Percentiles rank a stretch among this genome's conserved stretches.
phyloP scores from a whole-genome alignment of 2,888 invertebrate species.

The Punctoribates punctum region DNA sequence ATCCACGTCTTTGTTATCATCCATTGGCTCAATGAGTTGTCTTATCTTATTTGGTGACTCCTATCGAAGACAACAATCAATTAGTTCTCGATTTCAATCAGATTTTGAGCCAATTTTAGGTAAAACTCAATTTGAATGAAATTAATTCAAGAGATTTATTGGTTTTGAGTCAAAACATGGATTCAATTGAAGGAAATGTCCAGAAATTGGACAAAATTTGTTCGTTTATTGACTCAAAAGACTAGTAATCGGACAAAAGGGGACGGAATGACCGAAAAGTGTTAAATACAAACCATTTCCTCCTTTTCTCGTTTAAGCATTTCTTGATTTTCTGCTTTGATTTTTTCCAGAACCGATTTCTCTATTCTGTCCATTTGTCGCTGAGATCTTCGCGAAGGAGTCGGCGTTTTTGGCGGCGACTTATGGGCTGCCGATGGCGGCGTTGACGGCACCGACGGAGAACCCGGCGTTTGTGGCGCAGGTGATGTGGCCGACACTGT shows the following conservation, averaged over 20 bases:
- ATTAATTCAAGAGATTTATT: too few relatives aligned
- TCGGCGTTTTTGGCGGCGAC: conserved; percentile 20
- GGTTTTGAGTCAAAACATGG: too few relatives aligned
- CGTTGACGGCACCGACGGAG: background rate
- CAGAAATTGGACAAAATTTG: background rate
- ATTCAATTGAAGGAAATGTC: too few relatives aligned
- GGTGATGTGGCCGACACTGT: background rate
- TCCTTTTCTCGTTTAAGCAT: conserved; percentile 51
- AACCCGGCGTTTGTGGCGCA: background rate
- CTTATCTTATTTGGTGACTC: conserved; percentile 1
- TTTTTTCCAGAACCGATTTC: conserved; percentile 52
- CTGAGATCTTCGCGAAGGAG: conserved; percentile 51
- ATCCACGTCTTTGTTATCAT: background rate
- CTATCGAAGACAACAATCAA: background rate
- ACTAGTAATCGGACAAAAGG: background rate
- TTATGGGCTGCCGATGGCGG: background rate
- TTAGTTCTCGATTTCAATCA: background rate
- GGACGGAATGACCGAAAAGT: background rate
- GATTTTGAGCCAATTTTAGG: too few relatives aligned
- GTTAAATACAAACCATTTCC: conserved; percentile 46
- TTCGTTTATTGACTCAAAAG: background rate
- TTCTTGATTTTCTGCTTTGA: conserved; percentile 52
- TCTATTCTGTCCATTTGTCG: conserved; percentile 53
- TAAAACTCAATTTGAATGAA: background rate
- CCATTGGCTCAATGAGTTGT: background rate